Evolutionary conservation across 1,140 invertebrate species (phyloP).

Genomic region (Macrosteles quadrilineatus): DNA sequence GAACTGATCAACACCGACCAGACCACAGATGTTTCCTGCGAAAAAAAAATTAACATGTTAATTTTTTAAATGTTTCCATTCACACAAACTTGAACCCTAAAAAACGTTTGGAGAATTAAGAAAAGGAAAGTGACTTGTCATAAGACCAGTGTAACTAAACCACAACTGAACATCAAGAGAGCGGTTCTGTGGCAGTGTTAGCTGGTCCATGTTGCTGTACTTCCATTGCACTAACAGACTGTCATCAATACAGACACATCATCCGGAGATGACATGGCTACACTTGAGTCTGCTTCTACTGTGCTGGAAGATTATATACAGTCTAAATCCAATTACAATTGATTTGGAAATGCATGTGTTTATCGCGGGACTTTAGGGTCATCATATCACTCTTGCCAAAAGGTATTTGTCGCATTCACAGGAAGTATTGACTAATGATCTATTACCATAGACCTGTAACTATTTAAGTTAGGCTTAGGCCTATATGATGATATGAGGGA

Average conservation of each 20-base stretch:
- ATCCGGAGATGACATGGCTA: not conserved
- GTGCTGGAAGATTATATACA: conserved; percentile 55
- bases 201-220: conserved; percentile 5
- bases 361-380: too few species aligned
- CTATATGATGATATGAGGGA: too few species aligned
- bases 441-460: too few species aligned
- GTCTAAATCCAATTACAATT: too few species aligned
- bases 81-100: too few species aligned
- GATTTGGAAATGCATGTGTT: too few species aligned
- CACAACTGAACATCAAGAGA: conserved; percentile 22
- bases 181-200: conserved; percentile 22
- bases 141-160: conserved; percentile 6
- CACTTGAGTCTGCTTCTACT: conserved; percentile 17
- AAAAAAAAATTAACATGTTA: conserved; percentile 17
- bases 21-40: conserved; percentile 93
- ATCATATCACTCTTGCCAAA: too few species aligned
- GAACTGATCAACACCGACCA: conserved; percentile 99
- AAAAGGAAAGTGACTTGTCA: not conserved
- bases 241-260: not conserved
- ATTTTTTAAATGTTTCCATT: conserved; percentile 20
- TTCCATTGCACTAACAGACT: conserved; percentile 19
- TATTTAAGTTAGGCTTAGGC: too few species aligned
- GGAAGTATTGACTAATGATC: too few species aligned
- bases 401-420: too few species aligned
- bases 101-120: too few species aligned